Base-by-base conservation (phyloP, 1,140 invertebrate species). In the Caenorhabditis inopinata region DNA sequence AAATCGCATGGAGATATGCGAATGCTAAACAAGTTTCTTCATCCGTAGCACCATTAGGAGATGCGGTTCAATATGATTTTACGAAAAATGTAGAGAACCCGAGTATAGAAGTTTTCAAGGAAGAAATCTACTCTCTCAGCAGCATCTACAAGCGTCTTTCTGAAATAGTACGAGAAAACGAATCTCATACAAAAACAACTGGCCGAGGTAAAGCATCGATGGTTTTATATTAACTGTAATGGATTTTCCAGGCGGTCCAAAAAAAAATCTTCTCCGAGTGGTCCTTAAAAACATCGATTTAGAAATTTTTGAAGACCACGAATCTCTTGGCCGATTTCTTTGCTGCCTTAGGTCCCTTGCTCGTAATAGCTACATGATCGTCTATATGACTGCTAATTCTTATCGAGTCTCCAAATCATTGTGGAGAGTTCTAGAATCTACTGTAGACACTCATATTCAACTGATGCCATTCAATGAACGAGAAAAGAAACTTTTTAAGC, bases 11-110 rank as follows among this genome's bases (percentile, higher is more conserved):
- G 58, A 12, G 58, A 21, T 68, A 68, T 21, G 58, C 29, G 21
- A 68, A 68, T 21, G 58, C 38, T 0, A 68, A 68, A 21, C 58
- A 68, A 68, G 58, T 68, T 68, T 42, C 58, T 11, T 68, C 58
- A 0, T 23, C 32, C 27, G 21, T 68, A 1, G 58, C 29, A 21
- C 32, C 58, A 21, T 68, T 25, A 21, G 32, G 58, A 18, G 38
- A 29, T 16, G 51, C 29, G 6, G 32, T 38, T 68, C 58, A 38
- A 18, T 68, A 68, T 42, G 58, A 68, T 21, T 68, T 68, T 12
- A 29, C 58, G 32, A 68, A 68, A 21, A 29, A 38, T 42, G 32
- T 68, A 4, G 58, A 68, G 9, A 68, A 68, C 21, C 32, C 58
- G 12, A 38, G 21, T 14, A 32, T 68, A 9, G 58, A 68, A 6